Evolutionary conservation across 1,140 invertebrate species (phyloP), one percentile per base, ranked within the genome.

Genomic region (Trichonephila clavipes): DNA sequence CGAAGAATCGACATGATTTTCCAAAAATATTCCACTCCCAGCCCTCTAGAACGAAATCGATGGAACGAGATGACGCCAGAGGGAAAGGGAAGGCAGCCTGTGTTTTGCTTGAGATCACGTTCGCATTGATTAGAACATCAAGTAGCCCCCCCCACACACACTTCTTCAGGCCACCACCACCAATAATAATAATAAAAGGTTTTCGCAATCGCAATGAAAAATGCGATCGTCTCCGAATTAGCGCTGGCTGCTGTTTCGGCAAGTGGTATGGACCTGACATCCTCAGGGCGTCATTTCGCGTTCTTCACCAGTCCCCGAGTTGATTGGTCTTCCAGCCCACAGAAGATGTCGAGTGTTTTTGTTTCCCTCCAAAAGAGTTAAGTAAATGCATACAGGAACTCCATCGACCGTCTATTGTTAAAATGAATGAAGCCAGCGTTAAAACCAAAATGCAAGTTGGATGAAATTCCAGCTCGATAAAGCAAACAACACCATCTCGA

Each of bases 21-120:
- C 72, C 72, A 77, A 77, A 77, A 77, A 77, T 77, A 77, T 77
- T 77, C 72, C 34, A 34, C 28, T 18, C 72, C 16, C 18, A 19
- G 62, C 21, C 18, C 69, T 40, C 72, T 16, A 69, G n/a, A 69
- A 69, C 66, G 21, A 28, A 85, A 85, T 85, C 83, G 83, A 85
- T 85, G 83, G 83, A 85, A 85, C 18, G 72, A 28, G 34, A 77
- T 77, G 72, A 77, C 72, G 83, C 83, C 83, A 77, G 72, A 77
- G 72, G 72, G 72, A 19, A n/a, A 77, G 72, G 28, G 28, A 34
- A 40, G 83, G 4, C n/a, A 58, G 83, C 28, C 83, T 34, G 28
- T 85, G 83, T 85, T 85, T 85, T 85, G 83, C 44, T 85, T 58
- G 44, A 61, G 51, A 24, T 85, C 83, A 85, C 83, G 83, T 85